A percentile compares a stretch with the other conserved stretches of the same genome.
Evolutionary conservation across 2,888 invertebrate species (phyloP).

Genomic region (Platycnemis pennipes): DNA sequence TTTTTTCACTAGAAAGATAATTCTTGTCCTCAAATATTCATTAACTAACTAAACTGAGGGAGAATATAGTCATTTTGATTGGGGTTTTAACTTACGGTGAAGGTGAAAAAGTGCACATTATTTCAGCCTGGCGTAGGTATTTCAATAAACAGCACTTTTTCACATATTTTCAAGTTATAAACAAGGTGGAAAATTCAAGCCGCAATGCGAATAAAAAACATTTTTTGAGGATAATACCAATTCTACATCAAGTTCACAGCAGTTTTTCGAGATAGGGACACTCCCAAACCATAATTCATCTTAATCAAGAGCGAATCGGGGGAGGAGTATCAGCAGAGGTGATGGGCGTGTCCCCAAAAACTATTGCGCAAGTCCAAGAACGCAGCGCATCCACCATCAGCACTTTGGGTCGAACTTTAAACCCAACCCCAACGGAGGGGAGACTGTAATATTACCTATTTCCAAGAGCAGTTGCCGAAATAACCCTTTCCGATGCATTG

Average conservation of each 20-base stretch:
- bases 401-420: neutral
- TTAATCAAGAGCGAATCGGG: neutral
- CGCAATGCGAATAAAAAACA: neutral
- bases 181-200: neutral
- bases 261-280: neutral
- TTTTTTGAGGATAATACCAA: neutral
- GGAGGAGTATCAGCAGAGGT: neutral
- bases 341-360: neutral
- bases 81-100: too few relatives aligned
- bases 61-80: too few relatives aligned
- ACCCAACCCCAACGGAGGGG: neutral
- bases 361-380: neutral
- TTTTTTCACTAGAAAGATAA: too few relatives aligned
- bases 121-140: too few relatives aligned
- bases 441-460: neutral
- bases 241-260: neutral
- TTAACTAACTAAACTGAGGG: too few relatives aligned
- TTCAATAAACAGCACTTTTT: too few relatives aligned
- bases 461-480: neutral
- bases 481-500: neutral
- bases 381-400: neutral
- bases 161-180: too few relatives aligned
- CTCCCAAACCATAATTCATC: constrained; percentile 19
- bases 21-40: too few relatives aligned
- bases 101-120: too few relatives aligned